A percentile compares a stretch with the other conserved stretches of the same genome.
Conservation (phyloP, 2,113 vertebrate genomes). For the Eolophus roseicapilla region DNA sequence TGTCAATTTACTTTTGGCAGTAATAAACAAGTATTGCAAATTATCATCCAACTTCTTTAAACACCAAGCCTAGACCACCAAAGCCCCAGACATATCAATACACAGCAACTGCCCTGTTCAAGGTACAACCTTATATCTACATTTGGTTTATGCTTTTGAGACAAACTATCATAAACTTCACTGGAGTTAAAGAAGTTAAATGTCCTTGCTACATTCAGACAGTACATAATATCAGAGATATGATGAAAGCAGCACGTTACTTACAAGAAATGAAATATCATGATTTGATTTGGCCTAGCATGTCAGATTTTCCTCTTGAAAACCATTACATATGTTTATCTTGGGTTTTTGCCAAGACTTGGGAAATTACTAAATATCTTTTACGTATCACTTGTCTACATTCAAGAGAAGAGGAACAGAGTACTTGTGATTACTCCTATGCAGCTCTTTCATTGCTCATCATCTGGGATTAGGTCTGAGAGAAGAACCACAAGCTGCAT, state of each 20-base stretch:
- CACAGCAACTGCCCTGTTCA: rapidly evolving
- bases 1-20: background rate
- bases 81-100: background rate
- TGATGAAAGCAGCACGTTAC: slow-evolving; percentile 49
- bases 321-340: slow-evolving; percentile 60
- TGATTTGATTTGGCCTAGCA: slow-evolving; percentile 34
- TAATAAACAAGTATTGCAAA: background rate
- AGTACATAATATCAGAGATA: background rate
- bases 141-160: background rate
- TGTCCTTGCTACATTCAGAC: background rate
- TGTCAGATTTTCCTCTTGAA: slow-evolving; percentile 59
- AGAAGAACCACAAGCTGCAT: background rate
- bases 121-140: rapidly evolving
- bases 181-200: background rate
- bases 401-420: background rate
- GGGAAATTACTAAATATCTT: slow-evolving; percentile 57
- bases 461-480: background rate
- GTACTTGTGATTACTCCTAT: slow-evolving; percentile 29
- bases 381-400: slow-evolving; percentile 8
- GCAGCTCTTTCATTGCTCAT: background rate
- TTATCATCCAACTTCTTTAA: rapidly evolving
- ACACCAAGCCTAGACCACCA: background rate
- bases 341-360: slow-evolving; percentile 61
- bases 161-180: background rate
- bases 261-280: slow-evolving; percentile 52